Evolutionary conservation across 2,888 invertebrate species (phyloP).

Genomic region (Pelosia muscerda): DNA sequence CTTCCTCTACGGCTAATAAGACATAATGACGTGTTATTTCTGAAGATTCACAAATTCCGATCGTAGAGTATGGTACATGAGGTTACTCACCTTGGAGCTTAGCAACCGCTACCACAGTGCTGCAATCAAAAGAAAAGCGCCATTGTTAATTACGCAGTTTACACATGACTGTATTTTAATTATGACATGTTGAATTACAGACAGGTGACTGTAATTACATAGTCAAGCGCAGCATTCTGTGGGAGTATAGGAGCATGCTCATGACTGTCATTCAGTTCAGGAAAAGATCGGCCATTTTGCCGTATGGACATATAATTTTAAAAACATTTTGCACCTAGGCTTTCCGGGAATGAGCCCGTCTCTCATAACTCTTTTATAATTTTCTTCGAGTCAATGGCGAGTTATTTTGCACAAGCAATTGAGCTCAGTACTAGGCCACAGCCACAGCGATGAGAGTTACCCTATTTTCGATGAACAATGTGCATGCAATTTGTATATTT

Average conservation of each 20-base stretch:
- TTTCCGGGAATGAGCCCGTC: conserved; percentile 57
- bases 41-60: conserved; percentile 84
- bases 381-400: no score
- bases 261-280: conserved; percentile 55
- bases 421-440: no score
- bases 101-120: conserved; percentile 74
- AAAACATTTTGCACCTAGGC: conserved; percentile 54
- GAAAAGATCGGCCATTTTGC: conserved; percentile 56
- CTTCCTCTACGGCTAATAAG: conserved; percentile 83
- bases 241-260: conserved; percentile 54
- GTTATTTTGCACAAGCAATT: no score
- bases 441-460: no score
- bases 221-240: conserved; percentile 45
- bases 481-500: neutral
- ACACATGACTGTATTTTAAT: conserved; percentile 71
- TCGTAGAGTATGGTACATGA: conserved; percentile 71
- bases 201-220: conserved; percentile 68
- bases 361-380: conserved; percentile 49
- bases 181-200: conserved; percentile 72
- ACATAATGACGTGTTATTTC: conserved; percentile 83
- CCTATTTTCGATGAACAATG: conserved; percentile 54
- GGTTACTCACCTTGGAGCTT: conserved; percentile 81
- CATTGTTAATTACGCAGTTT: conserved; percentile 74
- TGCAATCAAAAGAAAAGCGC: conserved; percentile 75
- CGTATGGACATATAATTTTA: conserved; percentile 66